Percentiles rank a stretch among this genome's conserved stretches.
These are phyloP conservation scores for Lophochroa leadbeateri DNA, from an alignment of 2,113 vertebrate species.

Conservation along the genomic window DNA sequence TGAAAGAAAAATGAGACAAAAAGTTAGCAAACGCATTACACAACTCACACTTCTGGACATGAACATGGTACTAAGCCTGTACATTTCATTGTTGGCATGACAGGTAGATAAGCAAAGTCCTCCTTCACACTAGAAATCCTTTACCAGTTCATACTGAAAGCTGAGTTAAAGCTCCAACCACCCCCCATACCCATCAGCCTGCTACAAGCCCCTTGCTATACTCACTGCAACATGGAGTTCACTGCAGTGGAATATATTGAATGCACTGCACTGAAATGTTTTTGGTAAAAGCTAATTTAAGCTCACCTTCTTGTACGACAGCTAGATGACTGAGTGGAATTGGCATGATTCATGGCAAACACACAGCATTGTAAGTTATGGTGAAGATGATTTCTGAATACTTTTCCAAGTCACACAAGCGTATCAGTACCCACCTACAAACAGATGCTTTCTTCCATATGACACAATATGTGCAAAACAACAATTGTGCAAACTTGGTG, in stretches of 20 bases:
- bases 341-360: not conserved
- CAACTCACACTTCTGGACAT: not conserved
- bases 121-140: not conserved
- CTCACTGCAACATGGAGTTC: not conserved
- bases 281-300: not conserved
- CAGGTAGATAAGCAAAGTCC: not conserved
- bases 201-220: not conserved
- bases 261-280: not conserved
- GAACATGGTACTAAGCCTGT: fast-evolving
- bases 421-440: slow-evolving; percentile 8
- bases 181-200: fast-evolving
- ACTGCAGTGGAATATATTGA: not conserved
- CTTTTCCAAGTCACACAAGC: not conserved
- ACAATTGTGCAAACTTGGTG: not conserved
- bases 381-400: not conserved
- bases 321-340: not conserved
- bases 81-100: not conserved
- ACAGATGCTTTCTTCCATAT: not conserved
- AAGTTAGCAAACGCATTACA: not conserved
- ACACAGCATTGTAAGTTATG: not conserved
- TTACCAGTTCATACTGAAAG: not conserved
- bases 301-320: not conserved
- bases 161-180: not conserved
- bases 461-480: not conserved
- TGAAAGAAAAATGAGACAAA: not conserved